These are phyloP conservation scores for Lycocorax pyrrhopterus DNA, from an alignment of 2,113 vertebrate species.

Conservation along the genomic window DNA sequence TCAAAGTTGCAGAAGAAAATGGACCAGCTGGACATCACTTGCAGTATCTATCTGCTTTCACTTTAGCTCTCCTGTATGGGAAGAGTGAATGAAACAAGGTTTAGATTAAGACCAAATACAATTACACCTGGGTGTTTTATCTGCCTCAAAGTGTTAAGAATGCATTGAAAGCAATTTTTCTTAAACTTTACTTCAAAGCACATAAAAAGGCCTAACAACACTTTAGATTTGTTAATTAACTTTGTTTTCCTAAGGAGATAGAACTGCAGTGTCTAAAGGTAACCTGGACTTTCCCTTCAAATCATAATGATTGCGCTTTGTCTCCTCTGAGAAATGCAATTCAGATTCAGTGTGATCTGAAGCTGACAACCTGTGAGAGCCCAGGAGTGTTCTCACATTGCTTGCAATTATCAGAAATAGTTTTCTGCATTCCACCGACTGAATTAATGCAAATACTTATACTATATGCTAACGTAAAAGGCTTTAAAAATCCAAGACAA, in stretches of 20 bases:
- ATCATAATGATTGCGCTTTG: fast-evolving
- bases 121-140: neutral
- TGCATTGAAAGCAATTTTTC: neutral
- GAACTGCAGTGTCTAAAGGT: neutral
- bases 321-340: neutral
- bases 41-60: slow-evolving; percentile 98
- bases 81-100: slow-evolving; percentile 11
- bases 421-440: neutral
- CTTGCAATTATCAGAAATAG: neutral
- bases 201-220: neutral
- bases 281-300: neutral
- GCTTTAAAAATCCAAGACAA: neutral
- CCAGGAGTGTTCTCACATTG: neutral
- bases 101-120: neutral
- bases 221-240: neutral
- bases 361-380: neutral
- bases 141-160: neutral
- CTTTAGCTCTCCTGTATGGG: slow-evolving; percentile 87
- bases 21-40: slow-evolving; percentile 74
- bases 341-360: neutral
- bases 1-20: neutral
- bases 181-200: neutral
- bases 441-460: neutral
- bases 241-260: neutral
- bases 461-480: neutral